phyloP scores from a whole-genome alignment of 2,797 vertebrate genomes.

The Caiman crocodilus region DNA sequence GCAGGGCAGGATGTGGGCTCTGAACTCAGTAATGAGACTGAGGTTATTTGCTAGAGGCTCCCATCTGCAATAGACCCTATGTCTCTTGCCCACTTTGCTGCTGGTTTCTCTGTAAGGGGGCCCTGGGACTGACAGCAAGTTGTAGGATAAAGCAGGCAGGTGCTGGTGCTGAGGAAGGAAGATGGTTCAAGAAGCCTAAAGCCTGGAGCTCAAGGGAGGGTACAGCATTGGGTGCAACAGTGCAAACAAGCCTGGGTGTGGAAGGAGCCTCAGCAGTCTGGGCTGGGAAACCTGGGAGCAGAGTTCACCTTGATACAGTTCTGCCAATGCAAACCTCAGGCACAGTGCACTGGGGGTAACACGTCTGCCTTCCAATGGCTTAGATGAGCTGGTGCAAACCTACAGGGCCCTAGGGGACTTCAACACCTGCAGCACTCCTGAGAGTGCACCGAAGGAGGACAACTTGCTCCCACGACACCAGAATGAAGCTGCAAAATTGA shows the following conservation, averaged over 20 bases:
- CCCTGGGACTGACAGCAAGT: fast-evolving
- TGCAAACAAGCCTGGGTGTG: too few relatives aligned
- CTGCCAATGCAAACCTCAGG: neutral
- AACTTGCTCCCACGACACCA: neutral
- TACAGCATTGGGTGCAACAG: too few relatives aligned
- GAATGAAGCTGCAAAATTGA: slow-evolving; percentile 42
- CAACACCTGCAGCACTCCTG: neutral
- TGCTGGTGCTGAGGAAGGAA: fast-evolving
- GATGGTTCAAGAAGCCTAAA: neutral
- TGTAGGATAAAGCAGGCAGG: neutral
- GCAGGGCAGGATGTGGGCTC: neutral
- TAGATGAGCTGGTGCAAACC: neutral
- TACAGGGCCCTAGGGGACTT: fast-evolving
- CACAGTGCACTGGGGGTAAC: fast-evolving
- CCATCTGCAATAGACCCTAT: fast-evolving
- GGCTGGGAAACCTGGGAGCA: neutral
- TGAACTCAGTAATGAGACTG: neutral
- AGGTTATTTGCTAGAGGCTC: neutral
- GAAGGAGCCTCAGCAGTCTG: neutral
- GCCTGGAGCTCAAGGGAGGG: too few relatives aligned
- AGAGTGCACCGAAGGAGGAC: too few relatives aligned
- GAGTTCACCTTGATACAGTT: too few relatives aligned
- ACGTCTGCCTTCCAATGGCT: fast-evolving
- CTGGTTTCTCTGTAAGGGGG: fast-evolving
- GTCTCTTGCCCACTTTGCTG: neutral